A percentile compares a stretch with the other conserved stretches of the same genome.
Conservation (phyloP, 2,888 invertebrate species). For the Ferdinandea cuprea region DNA sequence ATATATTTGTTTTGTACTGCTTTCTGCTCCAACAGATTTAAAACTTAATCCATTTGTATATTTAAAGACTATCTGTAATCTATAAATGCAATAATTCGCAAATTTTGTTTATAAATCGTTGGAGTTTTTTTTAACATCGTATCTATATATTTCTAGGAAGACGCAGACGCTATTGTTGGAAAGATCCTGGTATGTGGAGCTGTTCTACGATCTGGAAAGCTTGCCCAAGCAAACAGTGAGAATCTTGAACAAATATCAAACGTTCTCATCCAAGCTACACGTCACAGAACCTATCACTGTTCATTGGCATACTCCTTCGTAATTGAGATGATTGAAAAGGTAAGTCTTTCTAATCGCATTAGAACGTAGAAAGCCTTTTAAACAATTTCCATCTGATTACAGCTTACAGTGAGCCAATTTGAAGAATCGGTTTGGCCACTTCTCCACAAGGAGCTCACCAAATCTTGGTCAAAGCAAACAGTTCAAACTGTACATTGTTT, state of each 20-base stretch:
- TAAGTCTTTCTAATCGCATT: constrained; percentile 80
- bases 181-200: constrained; percentile 89
- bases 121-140: too few relatives aligned
- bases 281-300: constrained; percentile 77
- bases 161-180: constrained; percentile 89
- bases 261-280: constrained; percentile 79
- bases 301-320: constrained; percentile 85
- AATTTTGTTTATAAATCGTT: too few relatives aligned
- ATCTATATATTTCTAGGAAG: constrained; percentile 85
- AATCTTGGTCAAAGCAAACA: constrained; percentile 86
- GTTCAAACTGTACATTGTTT: constrained; percentile 87
- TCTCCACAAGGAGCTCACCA: constrained; percentile 85
- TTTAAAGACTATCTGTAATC: too few relatives aligned
- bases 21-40: too few relatives aligned
- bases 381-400: constrained; percentile 74
- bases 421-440: constrained; percentile 85
- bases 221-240: constrained; percentile 84
- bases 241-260: constrained; percentile 84
- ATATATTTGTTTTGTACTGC: too few relatives aligned
- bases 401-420: constrained; percentile 85
- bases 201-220: constrained; percentile 86
- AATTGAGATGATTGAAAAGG: constrained; percentile 85
- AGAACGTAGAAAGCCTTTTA: background rate
- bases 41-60: too few relatives aligned
- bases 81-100: too few relatives aligned